Base-by-base conservation (phyloP, 1,140 invertebrate species). In the Saxidomus purpurata region DNA sequence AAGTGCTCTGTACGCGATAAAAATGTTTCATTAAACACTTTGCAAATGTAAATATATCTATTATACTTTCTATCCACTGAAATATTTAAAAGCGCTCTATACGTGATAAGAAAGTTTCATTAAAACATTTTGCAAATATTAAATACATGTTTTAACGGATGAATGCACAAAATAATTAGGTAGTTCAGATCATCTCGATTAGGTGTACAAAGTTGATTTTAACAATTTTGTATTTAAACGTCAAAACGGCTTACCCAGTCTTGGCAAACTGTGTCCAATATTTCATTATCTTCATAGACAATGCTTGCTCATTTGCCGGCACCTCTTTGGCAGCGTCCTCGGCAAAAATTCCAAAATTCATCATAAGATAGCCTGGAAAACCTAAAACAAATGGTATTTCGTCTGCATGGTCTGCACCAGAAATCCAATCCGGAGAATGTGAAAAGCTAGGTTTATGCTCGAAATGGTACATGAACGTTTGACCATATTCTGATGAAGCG, bases 231-330 rank as follows among this genome's bases (percentile, higher is more conserved):
- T n/a, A n/a, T n/a, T n/a, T n/a, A n/a, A n/a, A n/a, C n/a, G n/a
- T n/a, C n/a, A n/a, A 76, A 22, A 2, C 3, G 1, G 49, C 80
- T 22, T 47, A 82, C 80, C 80, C 80, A 28, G 36, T 59, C n/a
- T 82, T 82, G 9, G 80, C 80, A 67, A 82, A 82, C 19, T 82
- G 34, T 40, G 80, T 67, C 80, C 80, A 82, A 28, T 28, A 63
- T 49, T 82, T 17, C 80, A 82, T 82, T 4, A 82, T 43, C 1
- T 13, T 6, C 19, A 1, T 17, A 13, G 80, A 63, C 13, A 82
- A 59, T 0, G 15, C 0, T 63, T 40, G 17, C 28, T 82, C 80
- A 67, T 63, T 34, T 1, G 17, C 34, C 11, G 80, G 49, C 36
- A 82, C 1, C 11, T 1, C 6, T 0, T 1, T 15, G 0, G 13